Evolutionary conservation across 2,888 invertebrate species (phyloP).

Genomic region (Lithosia quadra): DNA sequence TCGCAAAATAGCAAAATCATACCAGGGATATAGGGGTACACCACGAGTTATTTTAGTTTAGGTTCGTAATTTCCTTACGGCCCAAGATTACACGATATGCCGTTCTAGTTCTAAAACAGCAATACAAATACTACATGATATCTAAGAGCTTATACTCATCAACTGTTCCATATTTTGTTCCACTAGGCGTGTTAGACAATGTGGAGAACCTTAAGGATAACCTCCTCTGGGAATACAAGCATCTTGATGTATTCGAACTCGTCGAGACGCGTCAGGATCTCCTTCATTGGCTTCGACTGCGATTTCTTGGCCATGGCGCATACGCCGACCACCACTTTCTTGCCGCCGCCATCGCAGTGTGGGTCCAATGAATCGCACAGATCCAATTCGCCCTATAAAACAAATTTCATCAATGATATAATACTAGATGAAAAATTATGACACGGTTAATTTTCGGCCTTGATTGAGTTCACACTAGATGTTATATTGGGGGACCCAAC

Average conservation of each 20-base stretch:
- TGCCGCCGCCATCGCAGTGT: constrained; percentile 89
- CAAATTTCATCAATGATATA: not conserved
- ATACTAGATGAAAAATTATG: not conserved
- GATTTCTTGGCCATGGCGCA: constrained; percentile 99
- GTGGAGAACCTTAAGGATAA: constrained; percentile 94
- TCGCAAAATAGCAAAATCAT: not conserved
- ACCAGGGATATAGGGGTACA: not conserved
- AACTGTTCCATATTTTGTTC: constrained; percentile 72
- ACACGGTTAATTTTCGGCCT: not conserved
- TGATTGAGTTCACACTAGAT: not conserved
- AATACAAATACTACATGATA: constrained; percentile 6
- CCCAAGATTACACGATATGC: not conserved
- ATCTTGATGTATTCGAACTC: constrained; percentile 99
- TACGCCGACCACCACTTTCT: constrained; percentile 98
- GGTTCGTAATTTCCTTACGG: not conserved
- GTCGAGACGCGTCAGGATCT: constrained; percentile 97
- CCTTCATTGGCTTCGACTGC: constrained; percentile 99
- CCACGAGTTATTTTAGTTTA: not conserved
- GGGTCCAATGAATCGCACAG: constrained; percentile 89
- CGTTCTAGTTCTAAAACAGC: not conserved
- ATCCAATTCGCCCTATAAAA: constrained; percentile 91
- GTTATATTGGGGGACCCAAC: not conserved
- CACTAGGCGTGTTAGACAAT: constrained; percentile 81
- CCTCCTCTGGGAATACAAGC: constrained; percentile 97
- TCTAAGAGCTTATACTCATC: constrained; percentile 13